Percentiles rank a stretch among this genome's conserved stretches.
phyloP scores from a whole-genome alignment of 2,888 invertebrate species.

The Leistus spinibarbis region DNA sequence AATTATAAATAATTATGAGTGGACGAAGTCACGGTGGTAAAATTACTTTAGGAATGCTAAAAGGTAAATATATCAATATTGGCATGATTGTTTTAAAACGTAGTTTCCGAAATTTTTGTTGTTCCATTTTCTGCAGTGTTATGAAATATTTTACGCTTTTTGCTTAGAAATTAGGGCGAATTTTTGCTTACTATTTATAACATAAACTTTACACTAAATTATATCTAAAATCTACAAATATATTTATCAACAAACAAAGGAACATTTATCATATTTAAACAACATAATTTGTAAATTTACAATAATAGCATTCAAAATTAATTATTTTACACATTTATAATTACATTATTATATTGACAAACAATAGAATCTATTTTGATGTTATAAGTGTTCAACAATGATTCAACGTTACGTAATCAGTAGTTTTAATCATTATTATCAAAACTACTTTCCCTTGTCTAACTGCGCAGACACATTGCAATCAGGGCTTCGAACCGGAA shows the following conservation, averaged over 20 bases:
- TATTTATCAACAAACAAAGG: neutral
- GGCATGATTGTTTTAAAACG: neutral
- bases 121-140: neutral
- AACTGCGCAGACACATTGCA: no score
- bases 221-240: neutral
- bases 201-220: neutral
- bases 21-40: constrained; percentile 52
- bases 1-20: constrained; percentile 24
- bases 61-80: constrained; percentile 50
- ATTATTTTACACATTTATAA: neutral
- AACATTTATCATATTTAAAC: neutral
- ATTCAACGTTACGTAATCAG: no score
- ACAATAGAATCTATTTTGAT: neutral
- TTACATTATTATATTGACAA: neutral
- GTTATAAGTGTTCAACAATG: neutral
- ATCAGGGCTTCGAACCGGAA: no score
- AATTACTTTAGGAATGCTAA: constrained; percentile 56
- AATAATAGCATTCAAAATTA: no score
- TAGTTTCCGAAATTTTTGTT: neutral
- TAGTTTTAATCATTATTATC: no score
- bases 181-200: neutral
- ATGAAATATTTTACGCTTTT: neutral
- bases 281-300: neutral
- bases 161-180: neutral
- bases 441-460: no score